These are phyloP conservation scores for Ametastegia equiseti DNA, from an alignment of 2,888 invertebrate species.

Conservation along the genomic window DNA sequence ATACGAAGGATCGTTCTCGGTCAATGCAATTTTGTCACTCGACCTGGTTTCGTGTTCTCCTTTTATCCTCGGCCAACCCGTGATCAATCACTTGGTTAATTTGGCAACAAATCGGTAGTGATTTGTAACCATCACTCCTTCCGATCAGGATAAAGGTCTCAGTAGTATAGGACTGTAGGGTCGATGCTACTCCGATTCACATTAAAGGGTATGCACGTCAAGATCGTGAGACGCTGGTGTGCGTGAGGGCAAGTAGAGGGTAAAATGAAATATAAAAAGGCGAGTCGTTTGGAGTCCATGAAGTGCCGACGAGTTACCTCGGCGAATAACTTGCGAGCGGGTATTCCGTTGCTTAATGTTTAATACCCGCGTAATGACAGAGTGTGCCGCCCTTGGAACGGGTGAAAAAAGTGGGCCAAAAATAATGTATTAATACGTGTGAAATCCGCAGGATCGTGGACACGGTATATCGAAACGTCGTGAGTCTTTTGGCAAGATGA, in stretches of 20 bases:
- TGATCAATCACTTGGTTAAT: conserved; percentile 51
- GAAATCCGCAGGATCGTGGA: conserved; percentile 19
- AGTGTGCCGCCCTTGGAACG: conserved; percentile 20
- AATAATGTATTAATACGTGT: conserved; percentile 21
- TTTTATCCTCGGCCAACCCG: conserved; percentile 1
- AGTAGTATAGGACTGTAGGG: too few relatives aligned
- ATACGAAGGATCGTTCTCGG: conserved; percentile 21
- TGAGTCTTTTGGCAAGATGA: neutral
- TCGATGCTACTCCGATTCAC: conserved; percentile 5
- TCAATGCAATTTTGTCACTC: neutral
- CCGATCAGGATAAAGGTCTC: conserved; percentile 14
- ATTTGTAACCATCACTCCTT: conserved; percentile 47
- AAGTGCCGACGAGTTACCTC: neutral
- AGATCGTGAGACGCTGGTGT: neutral
- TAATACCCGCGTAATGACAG: conserved; percentile 33
- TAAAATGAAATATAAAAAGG: neutral
- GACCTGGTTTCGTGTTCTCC: conserved; percentile 2
- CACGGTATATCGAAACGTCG: neutral
- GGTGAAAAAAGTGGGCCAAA: conserved; percentile 31
- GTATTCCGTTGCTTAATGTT: conserved; percentile 11
- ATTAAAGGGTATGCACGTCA: neutral
- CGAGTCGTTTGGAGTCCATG: neutral
- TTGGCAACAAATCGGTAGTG: conserved; percentile 52
- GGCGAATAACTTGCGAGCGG: neutral
- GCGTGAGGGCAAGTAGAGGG: neutral